These are phyloP conservation scores for Actinernus sp. DNA, from an alignment of 92 coral and sea anemone genomes.

Conservation along the genomic window DNA sequence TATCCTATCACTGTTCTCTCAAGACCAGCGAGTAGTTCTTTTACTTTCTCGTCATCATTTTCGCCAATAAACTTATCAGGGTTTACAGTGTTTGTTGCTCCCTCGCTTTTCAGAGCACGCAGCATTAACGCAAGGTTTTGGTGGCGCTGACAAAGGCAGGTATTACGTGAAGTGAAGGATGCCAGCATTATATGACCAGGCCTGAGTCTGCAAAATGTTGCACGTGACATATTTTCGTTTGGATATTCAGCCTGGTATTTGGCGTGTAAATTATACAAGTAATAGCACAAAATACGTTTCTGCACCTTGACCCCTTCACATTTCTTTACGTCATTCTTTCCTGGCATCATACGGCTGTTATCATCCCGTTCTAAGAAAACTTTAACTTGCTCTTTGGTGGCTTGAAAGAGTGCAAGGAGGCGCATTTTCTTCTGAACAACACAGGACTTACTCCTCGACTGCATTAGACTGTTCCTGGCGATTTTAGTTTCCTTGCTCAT, in stretches of 20 bases:
- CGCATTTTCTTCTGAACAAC: constrained; percentile 19
- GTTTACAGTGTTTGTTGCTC: not conserved
- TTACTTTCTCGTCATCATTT: constrained; percentile 15
- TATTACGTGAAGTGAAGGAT: constrained; percentile 33
- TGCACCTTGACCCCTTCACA: constrained; percentile 36
- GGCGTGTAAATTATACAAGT: constrained; percentile 23
- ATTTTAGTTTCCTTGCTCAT: constrained; percentile 25
- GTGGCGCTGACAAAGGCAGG: constrained; percentile 58
- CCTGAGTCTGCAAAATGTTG: constrained; percentile 34
- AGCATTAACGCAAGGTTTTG: constrained; percentile 50
- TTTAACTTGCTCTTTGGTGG: constrained; percentile 7
- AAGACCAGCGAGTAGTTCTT: constrained; percentile 10
- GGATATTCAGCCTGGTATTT: constrained; percentile 56
- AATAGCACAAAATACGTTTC: constrained; percentile 37
- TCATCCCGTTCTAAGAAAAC: constrained; percentile 57
- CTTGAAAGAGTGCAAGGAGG: constrained; percentile 2
- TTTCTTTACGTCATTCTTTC: constrained; percentile 46
- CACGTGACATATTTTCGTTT: constrained; percentile 26
- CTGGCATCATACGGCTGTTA: constrained; percentile 56
- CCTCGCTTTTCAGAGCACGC: constrained; percentile 25
- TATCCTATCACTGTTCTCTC: constrained; percentile 7
- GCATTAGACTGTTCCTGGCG: constrained; percentile 32
- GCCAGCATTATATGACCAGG: constrained; percentile 31
- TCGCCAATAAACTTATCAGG: constrained; percentile 38
- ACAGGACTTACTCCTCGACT: constrained; percentile 26